Percentiles rank a stretch among this genome's conserved stretches.
These are phyloP conservation scores for Listrodromus nycthemerus DNA, from an alignment of 2,888 invertebrate species.

Conservation along the genomic window DNA sequence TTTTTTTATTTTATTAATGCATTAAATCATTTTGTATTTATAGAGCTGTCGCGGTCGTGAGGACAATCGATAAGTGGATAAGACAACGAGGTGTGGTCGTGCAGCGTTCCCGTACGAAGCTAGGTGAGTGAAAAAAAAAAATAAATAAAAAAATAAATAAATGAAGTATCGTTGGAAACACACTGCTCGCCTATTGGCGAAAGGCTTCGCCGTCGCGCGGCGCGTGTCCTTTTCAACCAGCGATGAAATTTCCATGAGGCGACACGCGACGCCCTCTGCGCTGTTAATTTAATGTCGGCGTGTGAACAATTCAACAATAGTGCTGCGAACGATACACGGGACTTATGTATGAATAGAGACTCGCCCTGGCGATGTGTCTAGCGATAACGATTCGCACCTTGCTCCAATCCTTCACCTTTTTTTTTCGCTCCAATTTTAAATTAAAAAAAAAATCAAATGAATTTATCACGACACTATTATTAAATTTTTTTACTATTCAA, in stretches of 20 bases:
- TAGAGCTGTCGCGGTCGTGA: not conserved
- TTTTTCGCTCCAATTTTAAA: not conserved
- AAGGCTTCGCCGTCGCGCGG: constrained; percentile 26
- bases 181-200: not conserved
- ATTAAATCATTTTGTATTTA: not conserved
- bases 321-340: constrained; percentile 7
- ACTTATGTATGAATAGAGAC: constrained; percentile 13
- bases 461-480: too few relatives aligned
- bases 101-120: constrained; percentile 44
- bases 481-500: too few relatives aligned
- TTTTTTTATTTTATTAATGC: not conserved
- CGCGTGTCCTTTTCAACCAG: constrained; percentile 39
- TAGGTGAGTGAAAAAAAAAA: constrained; percentile 17
- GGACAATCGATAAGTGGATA: constrained; percentile 36
- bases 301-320: constrained; percentile 55
- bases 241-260: constrained; percentile 40
- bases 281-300: constrained; percentile 48
- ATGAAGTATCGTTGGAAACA: constrained; percentile 11
- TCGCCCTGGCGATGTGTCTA: constrained; percentile 29
- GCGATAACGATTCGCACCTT: constrained; percentile 26
- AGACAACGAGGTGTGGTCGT: constrained; percentile 39
- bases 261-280: constrained; percentile 30
- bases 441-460: too few relatives aligned
- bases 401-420: not conserved
- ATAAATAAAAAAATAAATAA: too few relatives aligned